Percentiles rank a stretch among this genome's conserved stretches.
phyloP scores from a whole-genome alignment of 2,797 vertebrate genomes.

The Sebastes vulpes region DNA sequence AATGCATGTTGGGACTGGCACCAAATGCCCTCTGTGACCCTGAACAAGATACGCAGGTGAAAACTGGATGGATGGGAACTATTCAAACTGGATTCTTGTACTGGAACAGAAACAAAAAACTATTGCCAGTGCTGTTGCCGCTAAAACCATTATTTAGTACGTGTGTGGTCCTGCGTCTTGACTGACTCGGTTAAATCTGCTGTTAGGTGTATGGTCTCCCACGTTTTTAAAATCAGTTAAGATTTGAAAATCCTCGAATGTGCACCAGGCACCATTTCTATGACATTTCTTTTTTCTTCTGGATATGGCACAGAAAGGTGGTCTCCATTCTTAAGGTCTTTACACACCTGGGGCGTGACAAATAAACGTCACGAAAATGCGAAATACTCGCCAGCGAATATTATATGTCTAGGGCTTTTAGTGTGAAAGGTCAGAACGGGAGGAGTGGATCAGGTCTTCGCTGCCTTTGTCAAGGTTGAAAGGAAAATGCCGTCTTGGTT shows the following conservation, averaged over 20 bases:
- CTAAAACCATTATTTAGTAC: not conserved
- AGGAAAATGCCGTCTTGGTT: too few species aligned
- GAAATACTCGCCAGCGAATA: too few species aligned
- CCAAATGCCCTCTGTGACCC: constrained; percentile 45
- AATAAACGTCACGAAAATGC: too few species aligned
- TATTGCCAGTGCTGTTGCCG: not conserved
- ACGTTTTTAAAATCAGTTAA: not conserved
- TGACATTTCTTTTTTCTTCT: not conserved
- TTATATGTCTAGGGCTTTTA: too few species aligned
- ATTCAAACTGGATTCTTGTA: not conserved
- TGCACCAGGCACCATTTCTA: not conserved
- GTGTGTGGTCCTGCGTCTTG: not conserved
- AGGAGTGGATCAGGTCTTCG: too few species aligned
- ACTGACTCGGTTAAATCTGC: not conserved
- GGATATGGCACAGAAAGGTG: not conserved
- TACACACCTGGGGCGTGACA: too few species aligned
- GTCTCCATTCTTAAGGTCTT: not conserved
- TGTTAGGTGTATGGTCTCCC: not conserved
- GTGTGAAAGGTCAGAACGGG: fast-evolving
- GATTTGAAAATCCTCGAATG: not conserved
- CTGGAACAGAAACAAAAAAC: too few species aligned
- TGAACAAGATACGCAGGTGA: not conserved
- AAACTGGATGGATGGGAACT: constrained; percentile 10
- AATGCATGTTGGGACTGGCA: constrained; percentile 28
- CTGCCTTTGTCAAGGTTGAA: too few species aligned